Conservation (phyloP, 2,797 vertebrate genomes). For the Epinephelus awoara region DNA sequence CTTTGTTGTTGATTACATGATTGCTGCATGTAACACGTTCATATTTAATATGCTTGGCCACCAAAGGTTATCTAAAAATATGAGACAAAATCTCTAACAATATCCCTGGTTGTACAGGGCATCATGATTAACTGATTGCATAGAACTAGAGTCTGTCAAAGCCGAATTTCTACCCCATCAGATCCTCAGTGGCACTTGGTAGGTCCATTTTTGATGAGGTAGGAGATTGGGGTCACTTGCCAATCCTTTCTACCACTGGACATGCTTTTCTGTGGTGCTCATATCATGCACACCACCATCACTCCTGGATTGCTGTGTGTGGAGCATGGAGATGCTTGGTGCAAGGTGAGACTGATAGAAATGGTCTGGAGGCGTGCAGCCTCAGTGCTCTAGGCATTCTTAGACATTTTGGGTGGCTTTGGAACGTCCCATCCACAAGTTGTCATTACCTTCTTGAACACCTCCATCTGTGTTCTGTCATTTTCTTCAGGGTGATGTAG, state of each 20-base stretch:
- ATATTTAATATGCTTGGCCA: conserved; percentile 8
- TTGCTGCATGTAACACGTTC: not conserved
- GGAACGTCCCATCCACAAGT: too few relatives aligned
- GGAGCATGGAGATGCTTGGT: too few relatives aligned
- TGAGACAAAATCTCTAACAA: not conserved
- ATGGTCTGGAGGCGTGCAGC: too few relatives aligned
- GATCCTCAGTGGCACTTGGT: not conserved
- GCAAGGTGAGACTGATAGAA: too few relatives aligned
- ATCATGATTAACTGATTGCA: not conserved
- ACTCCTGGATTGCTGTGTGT: too few relatives aligned
- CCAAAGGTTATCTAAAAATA: not conserved
- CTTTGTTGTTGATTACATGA: not conserved
- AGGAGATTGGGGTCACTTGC: too few relatives aligned
- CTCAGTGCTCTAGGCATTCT: too few relatives aligned
- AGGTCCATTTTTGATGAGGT: not conserved
- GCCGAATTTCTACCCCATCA: not conserved
- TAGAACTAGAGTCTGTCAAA: conserved; percentile 1
- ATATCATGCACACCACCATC: too few relatives aligned
- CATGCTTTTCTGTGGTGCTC: too few relatives aligned
- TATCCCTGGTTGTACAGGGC: not conserved
- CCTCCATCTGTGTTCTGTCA: not conserved
- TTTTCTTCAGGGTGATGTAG: not conserved
- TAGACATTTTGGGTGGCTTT: too few relatives aligned
- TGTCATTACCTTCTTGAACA: not conserved
- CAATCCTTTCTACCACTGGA: not conserved